Evolutionary conservation across 2,797 vertebrate genomes (phyloP).

Genomic region (Hirundo rustica): DNA sequence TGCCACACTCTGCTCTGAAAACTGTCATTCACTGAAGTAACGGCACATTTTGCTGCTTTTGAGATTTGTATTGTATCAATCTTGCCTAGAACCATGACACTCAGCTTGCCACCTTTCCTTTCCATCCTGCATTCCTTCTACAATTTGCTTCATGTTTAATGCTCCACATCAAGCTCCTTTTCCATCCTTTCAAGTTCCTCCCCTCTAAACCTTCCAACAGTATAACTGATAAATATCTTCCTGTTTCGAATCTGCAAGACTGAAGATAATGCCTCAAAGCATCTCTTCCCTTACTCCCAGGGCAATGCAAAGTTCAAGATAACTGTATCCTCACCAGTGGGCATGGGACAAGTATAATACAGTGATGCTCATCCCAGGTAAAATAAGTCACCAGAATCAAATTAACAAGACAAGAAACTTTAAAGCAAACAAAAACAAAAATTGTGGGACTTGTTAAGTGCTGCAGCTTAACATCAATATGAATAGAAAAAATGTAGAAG

Average conservation of each 20-base stretch:
- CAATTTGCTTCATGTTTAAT: neutral
- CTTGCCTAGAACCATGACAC: neutral
- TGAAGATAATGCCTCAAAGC: neutral
- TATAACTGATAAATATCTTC: neutral
- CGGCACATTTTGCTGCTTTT: neutral
- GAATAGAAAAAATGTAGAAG: neutral
- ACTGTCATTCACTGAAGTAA: neutral
- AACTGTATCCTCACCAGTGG: neutral
- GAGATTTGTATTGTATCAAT: neutral
- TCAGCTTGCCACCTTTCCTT: neutral
- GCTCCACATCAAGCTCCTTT: neutral
- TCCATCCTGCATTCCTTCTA: neutral
- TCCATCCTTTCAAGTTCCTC: neutral
- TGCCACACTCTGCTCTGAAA: neutral
- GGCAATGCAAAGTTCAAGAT: neutral
- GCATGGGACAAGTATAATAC: neutral
- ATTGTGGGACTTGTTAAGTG: neutral
- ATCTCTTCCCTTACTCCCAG: neutral
- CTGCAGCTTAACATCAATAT: neutral
- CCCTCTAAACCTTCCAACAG: neutral
- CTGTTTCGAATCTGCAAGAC: neutral
- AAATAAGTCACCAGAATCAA: neutral
- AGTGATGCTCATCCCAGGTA: neutral
- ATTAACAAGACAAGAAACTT: neutral
- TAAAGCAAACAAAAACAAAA: neutral